Evolutionary conservation across 2,113 vertebrate species (phyloP).

Genomic region (Anolis sagrei): DNA sequence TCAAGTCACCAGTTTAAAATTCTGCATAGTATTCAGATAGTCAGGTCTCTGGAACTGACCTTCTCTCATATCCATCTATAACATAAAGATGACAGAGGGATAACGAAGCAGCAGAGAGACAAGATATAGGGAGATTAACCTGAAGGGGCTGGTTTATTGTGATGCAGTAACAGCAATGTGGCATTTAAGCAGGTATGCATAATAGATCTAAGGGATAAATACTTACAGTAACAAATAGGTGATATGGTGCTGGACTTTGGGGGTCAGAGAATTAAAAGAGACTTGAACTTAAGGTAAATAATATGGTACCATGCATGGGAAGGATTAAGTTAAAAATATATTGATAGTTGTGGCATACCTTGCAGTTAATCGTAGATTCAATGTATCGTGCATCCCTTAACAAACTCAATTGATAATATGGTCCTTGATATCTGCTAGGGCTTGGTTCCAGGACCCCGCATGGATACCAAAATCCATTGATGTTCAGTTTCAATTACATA

Average conservation of each 20-base stretch:
- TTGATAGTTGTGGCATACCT: constrained; percentile 43
- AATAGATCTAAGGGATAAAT: fast-evolving
- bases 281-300: neutral
- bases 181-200: neutral
- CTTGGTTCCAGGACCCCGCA: no score
- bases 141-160: neutral
- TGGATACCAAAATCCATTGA: no score
- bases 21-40: constrained; percentile 12
- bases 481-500: no score
- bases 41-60: constrained; percentile 5
- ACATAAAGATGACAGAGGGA: constrained; percentile 3
- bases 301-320: neutral
- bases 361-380: constrained; percentile 29
- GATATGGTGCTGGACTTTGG: constrained; percentile 5
- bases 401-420: neutral
- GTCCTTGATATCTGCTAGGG: no score
- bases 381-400: neutral
- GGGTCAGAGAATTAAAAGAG: neutral
- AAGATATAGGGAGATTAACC: constrained; percentile 25
- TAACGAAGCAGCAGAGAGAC: constrained; percentile 19
- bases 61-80: constrained; percentile 24
- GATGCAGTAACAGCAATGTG: constrained; percentile 30
- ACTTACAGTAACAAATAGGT: neutral
- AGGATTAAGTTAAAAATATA: constrained; percentile 9
- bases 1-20: neutral